These are phyloP conservation scores for Amiota minor DNA, from an alignment of 2,888 invertebrate species.

Conservation along the genomic window DNA sequence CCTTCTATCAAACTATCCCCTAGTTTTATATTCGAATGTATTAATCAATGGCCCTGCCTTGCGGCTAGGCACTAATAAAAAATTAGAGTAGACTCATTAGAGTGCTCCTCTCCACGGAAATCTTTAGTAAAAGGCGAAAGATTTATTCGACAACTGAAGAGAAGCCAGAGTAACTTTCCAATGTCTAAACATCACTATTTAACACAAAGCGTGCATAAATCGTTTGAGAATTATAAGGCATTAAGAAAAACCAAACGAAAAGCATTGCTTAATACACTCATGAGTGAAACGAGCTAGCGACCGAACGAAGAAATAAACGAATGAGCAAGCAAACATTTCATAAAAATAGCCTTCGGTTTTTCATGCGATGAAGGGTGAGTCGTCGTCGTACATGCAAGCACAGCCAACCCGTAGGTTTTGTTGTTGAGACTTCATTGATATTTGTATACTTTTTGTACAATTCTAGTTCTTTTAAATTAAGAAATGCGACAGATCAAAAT, in stretches of 20 bases:
- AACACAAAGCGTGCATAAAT: neutral
- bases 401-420: too few relatives aligned
- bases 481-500: too few relatives aligned
- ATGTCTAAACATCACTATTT: neutral
- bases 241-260: neutral
- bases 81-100: slow-evolving; percentile 78
- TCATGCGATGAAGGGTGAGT: too few relatives aligned
- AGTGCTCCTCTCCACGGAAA: slow-evolving; percentile 84
- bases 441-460: too few relatives aligned
- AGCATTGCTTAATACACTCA: neutral
- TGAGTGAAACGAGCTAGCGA: too few relatives aligned
- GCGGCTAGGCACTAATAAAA: slow-evolving; percentile 57
- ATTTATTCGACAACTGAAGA: slow-evolving; percentile 81
- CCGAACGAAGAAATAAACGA: too few relatives aligned
- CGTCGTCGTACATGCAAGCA: too few relatives aligned
- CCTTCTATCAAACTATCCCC: too few relatives aligned
- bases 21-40: slow-evolving; percentile 38
- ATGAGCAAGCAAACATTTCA: too few relatives aligned
- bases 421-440: too few relatives aligned
- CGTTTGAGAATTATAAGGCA: neutral
- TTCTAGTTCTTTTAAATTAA: too few relatives aligned
- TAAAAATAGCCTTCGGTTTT: too few relatives aligned
- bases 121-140: slow-evolving; percentile 88
- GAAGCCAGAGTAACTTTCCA: slow-evolving; percentile 76
- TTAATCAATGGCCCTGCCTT: slow-evolving; percentile 49